Conservation (phyloP, 2,888 invertebrate species). For the Trypoxylon attenuatum region DNA sequence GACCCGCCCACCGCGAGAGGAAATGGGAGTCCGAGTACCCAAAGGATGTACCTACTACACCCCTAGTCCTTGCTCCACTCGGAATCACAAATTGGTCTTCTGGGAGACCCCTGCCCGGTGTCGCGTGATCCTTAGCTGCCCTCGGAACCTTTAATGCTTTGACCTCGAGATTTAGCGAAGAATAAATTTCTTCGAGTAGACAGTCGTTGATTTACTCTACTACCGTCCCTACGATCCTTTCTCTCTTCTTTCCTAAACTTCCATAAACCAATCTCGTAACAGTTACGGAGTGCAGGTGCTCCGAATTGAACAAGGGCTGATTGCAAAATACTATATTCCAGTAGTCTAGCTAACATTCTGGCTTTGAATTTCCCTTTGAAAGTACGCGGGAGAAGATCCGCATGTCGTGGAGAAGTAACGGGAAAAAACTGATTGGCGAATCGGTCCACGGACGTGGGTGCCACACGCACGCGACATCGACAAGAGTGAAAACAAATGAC, state of each 20-base stretch:
- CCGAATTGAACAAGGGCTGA: no score
- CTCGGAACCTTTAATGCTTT: constrained; percentile 27
- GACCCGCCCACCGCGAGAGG: constrained; percentile 45
- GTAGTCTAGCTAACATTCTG: no score
- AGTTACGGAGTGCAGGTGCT: no score
- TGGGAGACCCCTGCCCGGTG: constrained; percentile 27
- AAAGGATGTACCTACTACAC: constrained; percentile 40
- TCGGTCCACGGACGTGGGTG: neutral
- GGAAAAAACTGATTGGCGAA: neutral
- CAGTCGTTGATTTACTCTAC: neutral
- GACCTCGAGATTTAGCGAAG: constrained; percentile 37
- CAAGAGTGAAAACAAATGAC: constrained; percentile 58
- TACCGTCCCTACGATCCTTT: no score
- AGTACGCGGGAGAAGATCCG: neutral
- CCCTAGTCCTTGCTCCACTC: constrained; percentile 52
- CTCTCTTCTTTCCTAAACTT: no score
- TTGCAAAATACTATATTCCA: no score
- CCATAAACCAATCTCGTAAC: no score
- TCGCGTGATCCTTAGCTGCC: constrained; percentile 26
- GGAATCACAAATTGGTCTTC: constrained; percentile 54
- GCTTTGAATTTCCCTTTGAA: neutral
- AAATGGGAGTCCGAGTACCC: constrained; percentile 46
- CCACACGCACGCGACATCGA: neutral
- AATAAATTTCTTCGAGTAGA: constrained; percentile 1
- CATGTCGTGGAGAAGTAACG: neutral